A percentile compares a stretch with the other conserved stretches of the same genome.
Evolutionary conservation across 1,140 invertebrate species (phyloP).

Genomic region (Phenacoccus solenopsis): DNA sequence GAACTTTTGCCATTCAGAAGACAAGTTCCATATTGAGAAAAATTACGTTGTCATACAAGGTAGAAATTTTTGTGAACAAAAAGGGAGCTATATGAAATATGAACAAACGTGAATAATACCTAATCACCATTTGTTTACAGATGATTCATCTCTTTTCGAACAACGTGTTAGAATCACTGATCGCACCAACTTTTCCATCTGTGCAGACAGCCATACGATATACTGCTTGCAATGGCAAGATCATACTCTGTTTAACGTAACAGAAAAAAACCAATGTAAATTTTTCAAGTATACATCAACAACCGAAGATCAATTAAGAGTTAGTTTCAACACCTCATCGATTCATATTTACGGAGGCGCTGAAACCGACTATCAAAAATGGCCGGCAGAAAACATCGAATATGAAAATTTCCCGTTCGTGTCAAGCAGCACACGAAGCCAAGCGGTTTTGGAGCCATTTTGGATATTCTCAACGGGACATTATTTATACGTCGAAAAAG

Average conservation of each 20-base stretch:
- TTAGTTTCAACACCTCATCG: neutral
- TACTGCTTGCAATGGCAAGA: neutral
- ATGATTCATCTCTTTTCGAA: neutral
- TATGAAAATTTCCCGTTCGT: constrained; percentile 39
- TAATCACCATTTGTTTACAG: too few species aligned
- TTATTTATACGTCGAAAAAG: constrained; percentile 46
- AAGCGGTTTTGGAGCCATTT: constrained; percentile 55
- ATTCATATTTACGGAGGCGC: neutral
- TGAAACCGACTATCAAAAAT: neutral
- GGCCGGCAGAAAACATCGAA: neutral
- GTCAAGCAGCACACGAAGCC: constrained; percentile 46
- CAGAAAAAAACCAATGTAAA: neutral
- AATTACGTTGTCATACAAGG: too few species aligned
- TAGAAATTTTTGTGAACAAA: too few species aligned
- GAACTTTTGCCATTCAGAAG: too few species aligned
- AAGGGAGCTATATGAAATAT: too few species aligned
- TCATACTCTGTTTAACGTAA: neutral
- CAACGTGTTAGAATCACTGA: neutral
- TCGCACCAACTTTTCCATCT: neutral
- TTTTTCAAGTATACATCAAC: neutral
- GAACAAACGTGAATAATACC: too few species aligned
- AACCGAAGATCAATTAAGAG: constrained; percentile 24
- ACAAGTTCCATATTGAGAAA: too few species aligned
- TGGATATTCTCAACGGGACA: constrained; percentile 58
- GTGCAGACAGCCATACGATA: neutral